A percentile compares a stretch with the other conserved stretches of the same genome.
phyloP scores from a whole-genome alignment of 2,888 invertebrate species.

The Ormia ochracea region DNA sequence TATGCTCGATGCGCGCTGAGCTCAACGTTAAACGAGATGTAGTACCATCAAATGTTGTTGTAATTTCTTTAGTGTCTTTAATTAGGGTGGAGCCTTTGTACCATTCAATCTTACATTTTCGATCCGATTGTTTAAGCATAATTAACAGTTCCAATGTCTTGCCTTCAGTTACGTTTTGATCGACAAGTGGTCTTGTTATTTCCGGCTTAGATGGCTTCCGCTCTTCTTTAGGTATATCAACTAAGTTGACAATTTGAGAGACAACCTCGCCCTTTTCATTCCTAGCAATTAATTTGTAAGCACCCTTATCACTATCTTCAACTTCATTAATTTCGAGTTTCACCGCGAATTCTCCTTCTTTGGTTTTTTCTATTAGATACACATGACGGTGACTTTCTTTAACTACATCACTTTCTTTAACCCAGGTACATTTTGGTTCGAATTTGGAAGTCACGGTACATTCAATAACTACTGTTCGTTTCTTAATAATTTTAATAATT shows the following conservation, averaged over 20 bases:
- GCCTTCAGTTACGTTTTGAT: slow-evolving; percentile 83
- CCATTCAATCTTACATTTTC: slow-evolving; percentile 89
- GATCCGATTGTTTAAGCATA: slow-evolving; percentile 85
- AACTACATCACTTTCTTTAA: slow-evolving; percentile 88
- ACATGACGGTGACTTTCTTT: slow-evolving; percentile 79
- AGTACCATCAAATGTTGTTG: slow-evolving; percentile 89
- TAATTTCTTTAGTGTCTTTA: slow-evolving; percentile 86
- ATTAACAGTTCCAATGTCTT: slow-evolving; percentile 88
- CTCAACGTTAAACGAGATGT: slow-evolving; percentile 87
- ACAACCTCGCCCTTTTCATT: slow-evolving; percentile 95
- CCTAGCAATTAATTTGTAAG: slow-evolving; percentile 92
- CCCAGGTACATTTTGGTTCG: slow-evolving; percentile 95
- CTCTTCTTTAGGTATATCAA: slow-evolving; percentile 87
- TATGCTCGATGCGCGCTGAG: slow-evolving; percentile 85
- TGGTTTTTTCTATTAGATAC: slow-evolving; percentile 73
- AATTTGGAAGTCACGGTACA: slow-evolving; percentile 95
- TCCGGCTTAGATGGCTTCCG: slow-evolving; percentile 89
- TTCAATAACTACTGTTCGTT: slow-evolving; percentile 94
- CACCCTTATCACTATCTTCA: slow-evolving; percentile 88
- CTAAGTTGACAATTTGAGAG: slow-evolving; percentile 91
- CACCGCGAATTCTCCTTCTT: slow-evolving; percentile 90
- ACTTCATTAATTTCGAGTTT: slow-evolving; percentile 93
- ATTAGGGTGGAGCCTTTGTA: slow-evolving; percentile 88
- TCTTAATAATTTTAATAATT: slow-evolving; percentile 93
- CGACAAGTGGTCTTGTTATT: slow-evolving; percentile 85